Evolutionary conservation across 1,140 invertebrate species (phyloP).

Genomic region (Scaptomyza montana): DNA sequence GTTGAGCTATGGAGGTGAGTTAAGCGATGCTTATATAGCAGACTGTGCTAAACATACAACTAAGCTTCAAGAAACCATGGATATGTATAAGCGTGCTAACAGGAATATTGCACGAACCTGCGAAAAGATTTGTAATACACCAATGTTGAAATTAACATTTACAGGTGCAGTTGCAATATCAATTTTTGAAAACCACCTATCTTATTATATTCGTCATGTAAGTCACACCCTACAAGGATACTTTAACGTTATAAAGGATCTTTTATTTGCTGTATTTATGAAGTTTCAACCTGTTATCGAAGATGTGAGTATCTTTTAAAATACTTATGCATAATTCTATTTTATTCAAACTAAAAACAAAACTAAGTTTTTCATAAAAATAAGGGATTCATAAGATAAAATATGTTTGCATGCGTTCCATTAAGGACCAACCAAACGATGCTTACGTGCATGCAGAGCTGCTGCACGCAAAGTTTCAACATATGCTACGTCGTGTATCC

Average conservation of each 20-base stretch:
- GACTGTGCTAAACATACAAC: conserved; percentile 89
- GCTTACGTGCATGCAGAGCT: too few species aligned
- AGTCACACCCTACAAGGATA: conserved; percentile 84
- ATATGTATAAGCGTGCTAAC: conserved; percentile 92
- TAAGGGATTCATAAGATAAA: too few species aligned
- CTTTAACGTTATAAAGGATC: conserved; percentile 87
- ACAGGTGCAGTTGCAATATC: conserved; percentile 86
- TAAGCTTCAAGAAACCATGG: conserved; percentile 89
- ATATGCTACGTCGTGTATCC: too few species aligned
- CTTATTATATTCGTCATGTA: conserved; percentile 83
- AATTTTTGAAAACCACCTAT: conserved; percentile 85
- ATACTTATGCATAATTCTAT: too few species aligned
- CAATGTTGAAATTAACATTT: conserved; percentile 87
- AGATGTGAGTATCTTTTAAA: conserved; percentile 46
- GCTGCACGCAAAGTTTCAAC: too few species aligned
- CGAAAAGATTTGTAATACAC: conserved; percentile 89
- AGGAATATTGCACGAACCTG: conserved; percentile 89
- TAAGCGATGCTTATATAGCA: conserved; percentile 90
- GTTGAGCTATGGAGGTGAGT: conserved; percentile 89
- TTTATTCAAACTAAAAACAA: too few species aligned
- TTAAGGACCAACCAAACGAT: too few species aligned
- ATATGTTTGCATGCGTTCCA: too few species aligned
- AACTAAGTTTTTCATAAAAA: too few species aligned
- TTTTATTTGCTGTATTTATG: conserved; percentile 88
- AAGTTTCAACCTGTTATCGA: conserved; percentile 86